phyloP scores from a whole-genome alignment of 2,797 vertebrate species.

The Anisognathus igniventris region DNA sequence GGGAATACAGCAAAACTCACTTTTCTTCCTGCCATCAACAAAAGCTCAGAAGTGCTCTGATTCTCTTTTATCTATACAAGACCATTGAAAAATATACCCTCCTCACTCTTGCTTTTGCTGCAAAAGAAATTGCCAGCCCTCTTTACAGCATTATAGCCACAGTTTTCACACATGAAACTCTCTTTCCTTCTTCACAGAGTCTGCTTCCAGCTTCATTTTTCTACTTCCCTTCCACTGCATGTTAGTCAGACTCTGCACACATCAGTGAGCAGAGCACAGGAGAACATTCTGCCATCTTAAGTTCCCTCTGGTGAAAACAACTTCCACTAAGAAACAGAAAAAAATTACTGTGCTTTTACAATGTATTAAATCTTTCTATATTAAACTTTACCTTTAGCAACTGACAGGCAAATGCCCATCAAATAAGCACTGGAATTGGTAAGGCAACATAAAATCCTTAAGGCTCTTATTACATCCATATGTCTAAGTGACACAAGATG shows the following conservation, averaged over 20 bases:
- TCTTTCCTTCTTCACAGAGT: not conserved
- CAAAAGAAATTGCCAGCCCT: not conserved
- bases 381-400: not conserved
- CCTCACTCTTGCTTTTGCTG: not conserved
- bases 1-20: not conserved
- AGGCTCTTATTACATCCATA: not conserved
- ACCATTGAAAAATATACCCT: not conserved
- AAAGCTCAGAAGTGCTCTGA: not conserved
- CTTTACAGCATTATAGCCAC: not conserved
- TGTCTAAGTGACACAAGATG: not conserved
- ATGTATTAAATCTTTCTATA: not conserved
- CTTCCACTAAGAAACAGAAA: not conserved
- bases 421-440: rapidly evolving
- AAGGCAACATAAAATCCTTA: not conserved
- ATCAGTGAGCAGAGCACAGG: not conserved
- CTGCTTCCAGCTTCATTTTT: not conserved
- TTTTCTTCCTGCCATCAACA: not conserved
- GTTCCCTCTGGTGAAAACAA: not conserved
- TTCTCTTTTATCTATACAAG: not conserved
- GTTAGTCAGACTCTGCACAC: not conserved
- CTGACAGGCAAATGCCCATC: not conserved
- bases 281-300: not conserved
- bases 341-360: not conserved
- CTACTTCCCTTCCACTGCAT: not conserved
- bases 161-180: not conserved